phyloP scores from a whole-genome alignment of 1,140 invertebrate genomes.

The Elymnias hypermnestra region DNA sequence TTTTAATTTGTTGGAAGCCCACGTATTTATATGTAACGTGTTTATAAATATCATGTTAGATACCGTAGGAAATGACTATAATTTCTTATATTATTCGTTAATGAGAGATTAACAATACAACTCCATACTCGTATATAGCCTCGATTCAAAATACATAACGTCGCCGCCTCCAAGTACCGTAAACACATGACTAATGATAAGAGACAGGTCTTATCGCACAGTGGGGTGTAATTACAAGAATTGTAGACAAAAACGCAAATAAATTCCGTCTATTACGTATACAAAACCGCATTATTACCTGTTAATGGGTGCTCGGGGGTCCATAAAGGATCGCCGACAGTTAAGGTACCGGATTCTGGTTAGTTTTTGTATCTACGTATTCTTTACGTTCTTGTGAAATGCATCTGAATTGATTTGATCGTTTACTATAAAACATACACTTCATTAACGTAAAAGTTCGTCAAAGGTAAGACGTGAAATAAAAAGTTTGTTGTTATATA shows the following conservation, averaged over 20 bases:
- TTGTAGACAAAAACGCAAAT: conserved; percentile 15
- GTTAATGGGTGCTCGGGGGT: conserved; percentile 17
- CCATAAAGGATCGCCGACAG: conserved; percentile 18
- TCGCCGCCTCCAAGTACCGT: conserved; percentile 1
- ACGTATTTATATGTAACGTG: no score
- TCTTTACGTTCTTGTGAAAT: conserved; percentile 7
- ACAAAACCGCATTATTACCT: conserved; percentile 28
- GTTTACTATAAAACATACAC: no score
- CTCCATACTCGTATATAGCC: no score
- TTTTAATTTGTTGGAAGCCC: no score
- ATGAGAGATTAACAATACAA: no score
- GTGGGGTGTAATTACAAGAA: conserved; percentile 9
- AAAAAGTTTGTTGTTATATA: no score
- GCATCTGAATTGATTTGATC: conserved; percentile 1
- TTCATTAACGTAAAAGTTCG: no score
- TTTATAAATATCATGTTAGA: no score
- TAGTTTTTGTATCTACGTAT: conserved; percentile 7
- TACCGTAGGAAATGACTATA: no score
- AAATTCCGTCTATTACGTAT: conserved; percentile 21
- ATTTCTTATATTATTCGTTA: no score
- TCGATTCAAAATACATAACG: not conserved
- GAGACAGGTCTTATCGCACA: conserved; percentile 3
- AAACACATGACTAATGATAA: not conserved
- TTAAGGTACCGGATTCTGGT: conserved; percentile 13
- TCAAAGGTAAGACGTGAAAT: no score